Base-by-base conservation (phyloP, 2,888 invertebrate genomes). In the Synanthedon andrenaeformis region DNA sequence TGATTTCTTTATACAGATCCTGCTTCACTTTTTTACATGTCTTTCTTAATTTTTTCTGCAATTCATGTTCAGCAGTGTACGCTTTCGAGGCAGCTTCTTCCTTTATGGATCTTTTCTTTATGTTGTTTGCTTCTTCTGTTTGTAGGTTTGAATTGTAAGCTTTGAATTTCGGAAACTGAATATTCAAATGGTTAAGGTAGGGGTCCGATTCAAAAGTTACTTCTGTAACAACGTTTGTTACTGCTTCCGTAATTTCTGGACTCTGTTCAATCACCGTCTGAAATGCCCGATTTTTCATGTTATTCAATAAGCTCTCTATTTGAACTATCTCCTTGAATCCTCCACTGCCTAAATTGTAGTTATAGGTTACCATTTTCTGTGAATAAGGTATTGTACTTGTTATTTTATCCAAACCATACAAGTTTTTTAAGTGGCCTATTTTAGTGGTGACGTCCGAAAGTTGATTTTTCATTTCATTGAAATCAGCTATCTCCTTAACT, bases 231-330 rank as follows among this genome's bases (percentile, higher is more conserved):
- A 72, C 57, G 50, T 63, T 76, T 5, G 65, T 62, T 51, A 76
- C 66, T 4, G 77, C 56, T 23, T 67, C 66, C 3, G 63, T 59
- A 1, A 74, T 41, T 5, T 61, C 55, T n/a, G 72, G 70, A 23
- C 55, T 67, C 51, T 74, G 69, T 53, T 66, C 65, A 8, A 63
- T 53, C 11, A 74, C 59, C 57, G 65, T 70, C 55, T 71, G 56
- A 23, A 73, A 58, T 2, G 74, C 71, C 59, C 67, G 74, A 13
- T 62, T 55, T 65, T 81, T 82, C 12, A 79, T 72, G 55, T 72
- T 65, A 54, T 74, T 69, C 0, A 83, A 63, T 49, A 81, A 54
- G 14, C 56, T 59, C 64, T 82, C 82, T 51, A 82, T 68, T 56
- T 73, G 66, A 3, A 68, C 35, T 35, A 35, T 35, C 35, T 35